Evolutionary conservation across 1,140 invertebrate species (phyloP).

Genomic region (Anadara kagoshimensis): DNA sequence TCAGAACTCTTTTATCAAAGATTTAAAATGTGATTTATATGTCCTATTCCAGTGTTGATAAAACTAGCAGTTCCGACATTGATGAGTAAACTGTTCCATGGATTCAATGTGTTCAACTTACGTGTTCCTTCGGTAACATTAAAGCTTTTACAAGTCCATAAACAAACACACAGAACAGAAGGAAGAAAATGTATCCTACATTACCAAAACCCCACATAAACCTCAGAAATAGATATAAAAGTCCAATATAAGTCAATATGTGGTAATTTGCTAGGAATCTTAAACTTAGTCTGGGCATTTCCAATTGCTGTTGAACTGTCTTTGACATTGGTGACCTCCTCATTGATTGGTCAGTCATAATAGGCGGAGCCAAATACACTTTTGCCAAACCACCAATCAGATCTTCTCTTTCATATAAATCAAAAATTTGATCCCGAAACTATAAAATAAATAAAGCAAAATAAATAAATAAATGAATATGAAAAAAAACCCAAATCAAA

Average conservation of each 20-base stretch:
- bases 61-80: no score
- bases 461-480: background rate
- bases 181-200: constrained; percentile 45
- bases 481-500: background rate
- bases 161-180: constrained; percentile 35
- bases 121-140: background rate
- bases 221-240: constrained; percentile 53
- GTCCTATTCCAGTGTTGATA: no score
- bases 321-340: constrained; percentile 75
- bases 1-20: no score
- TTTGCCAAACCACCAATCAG: constrained; percentile 80
- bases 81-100: no score
- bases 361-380: constrained; percentile 80
- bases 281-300: constrained; percentile 83
- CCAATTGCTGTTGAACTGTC: constrained; percentile 75
- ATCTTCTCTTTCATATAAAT: constrained; percentile 79
- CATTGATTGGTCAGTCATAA: constrained; percentile 71
- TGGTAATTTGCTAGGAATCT: constrained; percentile 81
- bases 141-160: constrained; percentile 43
- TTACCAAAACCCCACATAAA: constrained; percentile 53
- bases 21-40: no score
- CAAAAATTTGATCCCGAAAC: constrained; percentile 79
- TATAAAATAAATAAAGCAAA: constrained; percentile 74
- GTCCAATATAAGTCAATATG: constrained; percentile 73
- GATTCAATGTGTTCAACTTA: no score